Evolutionary conservation across 2,888 invertebrate genomes (phyloP).

Genomic region (Watsonalla cultraria): DNA sequence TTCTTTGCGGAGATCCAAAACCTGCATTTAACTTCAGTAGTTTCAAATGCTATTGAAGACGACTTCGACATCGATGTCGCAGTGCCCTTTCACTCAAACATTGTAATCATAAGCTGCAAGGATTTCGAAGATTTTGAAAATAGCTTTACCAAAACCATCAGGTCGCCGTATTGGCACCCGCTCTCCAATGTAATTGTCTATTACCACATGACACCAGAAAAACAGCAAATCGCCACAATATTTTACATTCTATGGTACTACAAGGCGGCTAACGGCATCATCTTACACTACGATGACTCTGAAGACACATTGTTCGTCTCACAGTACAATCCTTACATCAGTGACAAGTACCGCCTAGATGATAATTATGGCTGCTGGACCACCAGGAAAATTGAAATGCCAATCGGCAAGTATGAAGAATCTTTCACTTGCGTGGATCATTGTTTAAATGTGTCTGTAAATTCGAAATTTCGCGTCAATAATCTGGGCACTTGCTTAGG

Average conservation of each 20-base stretch:
- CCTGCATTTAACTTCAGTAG: slow-evolving; percentile 33
- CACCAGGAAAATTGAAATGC: slow-evolving; percentile 38
- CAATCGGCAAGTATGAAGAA: slow-evolving; percentile 34
- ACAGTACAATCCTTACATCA: slow-evolving; percentile 44
- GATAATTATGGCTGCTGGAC: slow-evolving; percentile 52
- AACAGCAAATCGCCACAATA: slow-evolving; percentile 35
- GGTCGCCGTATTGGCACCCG: slow-evolving; percentile 53
- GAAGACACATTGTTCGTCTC: slow-evolving; percentile 29
- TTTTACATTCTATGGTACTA: slow-evolving; percentile 57
- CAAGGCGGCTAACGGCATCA: slow-evolving; percentile 41
- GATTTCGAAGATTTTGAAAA: slow-evolving; percentile 43
- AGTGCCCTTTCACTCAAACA: slow-evolving; percentile 43
- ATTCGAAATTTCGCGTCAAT: slow-evolving; percentile 37
- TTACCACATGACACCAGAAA: slow-evolving; percentile 30
- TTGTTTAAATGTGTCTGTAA: slow-evolving; percentile 46
- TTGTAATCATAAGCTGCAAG: slow-evolving; percentile 38
- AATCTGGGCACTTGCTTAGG: slow-evolving; percentile 59
- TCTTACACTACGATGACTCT: slow-evolving; percentile 42
- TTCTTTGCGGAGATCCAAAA: slow-evolving; percentile 36
- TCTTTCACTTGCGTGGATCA: slow-evolving; percentile 44
- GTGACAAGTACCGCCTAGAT: slow-evolving; percentile 31
- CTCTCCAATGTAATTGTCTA: slow-evolving; percentile 47
- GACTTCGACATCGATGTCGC: slow-evolving; percentile 41
- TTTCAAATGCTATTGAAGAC: slow-evolving; percentile 31
- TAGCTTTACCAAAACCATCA: slow-evolving; percentile 35